Evolutionary conservation across 2,113 vertebrate species (phyloP).

Genomic region (Artemisiospiza belli): DNA sequence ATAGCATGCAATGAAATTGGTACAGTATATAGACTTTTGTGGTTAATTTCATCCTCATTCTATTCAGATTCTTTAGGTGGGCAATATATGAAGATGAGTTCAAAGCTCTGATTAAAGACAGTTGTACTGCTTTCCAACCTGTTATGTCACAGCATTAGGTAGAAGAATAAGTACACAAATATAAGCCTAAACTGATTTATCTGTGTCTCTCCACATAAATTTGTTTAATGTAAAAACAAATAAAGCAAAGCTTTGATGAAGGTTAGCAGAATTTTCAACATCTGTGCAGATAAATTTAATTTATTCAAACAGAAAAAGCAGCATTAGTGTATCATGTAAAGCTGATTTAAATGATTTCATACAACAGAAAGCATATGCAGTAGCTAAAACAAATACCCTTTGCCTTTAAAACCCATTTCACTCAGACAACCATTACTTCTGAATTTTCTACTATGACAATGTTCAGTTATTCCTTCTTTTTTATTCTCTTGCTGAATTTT

Average conservation of each 20-base stretch:
- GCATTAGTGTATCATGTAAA: conserved; percentile 32
- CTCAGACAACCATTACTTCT: background rate
- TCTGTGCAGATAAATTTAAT: conserved; percentile 72
- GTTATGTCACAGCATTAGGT: conserved; percentile 21
- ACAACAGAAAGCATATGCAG: conserved; percentile 39
- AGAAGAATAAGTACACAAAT: conserved; percentile 44
- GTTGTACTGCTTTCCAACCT: conserved; percentile 13
- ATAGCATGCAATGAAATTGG: background rate
- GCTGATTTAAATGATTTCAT: conserved; percentile 54
- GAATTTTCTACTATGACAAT: background rate
- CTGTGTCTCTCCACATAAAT: conserved; percentile 57
- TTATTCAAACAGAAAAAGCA: conserved; percentile 61
- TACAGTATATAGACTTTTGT: background rate
- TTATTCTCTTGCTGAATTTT: background rate
- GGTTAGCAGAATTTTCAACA: conserved; percentile 67
- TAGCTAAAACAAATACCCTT: conserved; percentile 23
- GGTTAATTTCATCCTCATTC: background rate
- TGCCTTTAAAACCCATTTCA: conserved; percentile 4
- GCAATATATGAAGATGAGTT: background rate
- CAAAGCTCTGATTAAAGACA: conserved; percentile 9
- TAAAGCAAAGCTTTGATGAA: conserved; percentile 61
- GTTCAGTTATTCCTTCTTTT: background rate
- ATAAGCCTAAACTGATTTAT: conserved; percentile 49
- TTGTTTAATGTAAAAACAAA: conserved; percentile 70
- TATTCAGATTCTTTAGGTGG: background rate